Evolutionary conservation across 2,888 invertebrate genomes (phyloP).

Genomic region (Ormyrus labotus): DNA sequence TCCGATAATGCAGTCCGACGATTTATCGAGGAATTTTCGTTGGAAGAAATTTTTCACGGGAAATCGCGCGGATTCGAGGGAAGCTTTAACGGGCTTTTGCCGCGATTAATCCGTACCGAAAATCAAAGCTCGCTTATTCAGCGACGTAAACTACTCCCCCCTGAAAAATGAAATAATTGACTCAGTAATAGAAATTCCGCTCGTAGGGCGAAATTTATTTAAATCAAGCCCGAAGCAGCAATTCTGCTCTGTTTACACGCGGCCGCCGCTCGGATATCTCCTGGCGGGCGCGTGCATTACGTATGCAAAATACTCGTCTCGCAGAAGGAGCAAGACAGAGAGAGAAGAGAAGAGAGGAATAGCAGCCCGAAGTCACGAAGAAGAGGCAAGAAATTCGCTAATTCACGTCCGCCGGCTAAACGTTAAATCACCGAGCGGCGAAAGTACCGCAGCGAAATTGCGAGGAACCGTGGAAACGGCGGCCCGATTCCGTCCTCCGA

Average conservation of each 20-base stretch:
- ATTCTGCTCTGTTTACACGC: neutral
- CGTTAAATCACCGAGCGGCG: conserved; percentile 54
- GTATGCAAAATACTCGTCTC: conserved; percentile 47
- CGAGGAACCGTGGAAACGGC: conserved; percentile 32
- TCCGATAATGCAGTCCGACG: no score
- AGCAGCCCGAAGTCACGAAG: conserved; percentile 45
- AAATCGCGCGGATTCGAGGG: no score
- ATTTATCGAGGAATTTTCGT: no score
- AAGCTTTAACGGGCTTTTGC: no score
- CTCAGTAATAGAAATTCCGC: no score
- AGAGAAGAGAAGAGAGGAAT: conserved; percentile 18
- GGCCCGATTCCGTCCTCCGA: conserved; percentile 48
- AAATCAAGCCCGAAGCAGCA: no score
- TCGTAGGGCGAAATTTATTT: no score
- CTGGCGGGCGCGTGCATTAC: conserved; percentile 26
- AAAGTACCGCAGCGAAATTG: conserved; percentile 56
- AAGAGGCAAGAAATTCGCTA: conserved; percentile 57
- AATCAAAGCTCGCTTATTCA: no score
- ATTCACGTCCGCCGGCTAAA: conserved; percentile 53
- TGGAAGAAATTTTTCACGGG: no score
- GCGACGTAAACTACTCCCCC: no score
- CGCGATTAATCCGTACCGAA: no score
- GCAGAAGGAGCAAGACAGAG: neutral
- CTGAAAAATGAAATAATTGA: no score
- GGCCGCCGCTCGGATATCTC: conserved; percentile 3